A percentile compares a stretch with the other conserved stretches of the same genome.
Conservation (phyloP, 2,888 invertebrate species). For the Onthophagus sagittarius region DNA sequence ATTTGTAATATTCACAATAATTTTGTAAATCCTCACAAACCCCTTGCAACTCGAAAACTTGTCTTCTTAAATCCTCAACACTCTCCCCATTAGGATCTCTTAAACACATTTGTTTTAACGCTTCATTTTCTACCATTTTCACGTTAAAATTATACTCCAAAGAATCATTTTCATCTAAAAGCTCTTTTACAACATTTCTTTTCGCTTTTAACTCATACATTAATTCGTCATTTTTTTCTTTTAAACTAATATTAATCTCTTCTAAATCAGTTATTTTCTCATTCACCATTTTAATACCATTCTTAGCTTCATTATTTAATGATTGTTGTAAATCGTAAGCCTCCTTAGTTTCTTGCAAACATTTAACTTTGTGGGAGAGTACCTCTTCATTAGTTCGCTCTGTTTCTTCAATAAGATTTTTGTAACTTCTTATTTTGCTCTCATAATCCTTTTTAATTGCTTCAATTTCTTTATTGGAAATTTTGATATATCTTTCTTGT, state of each 20-base stretch:
- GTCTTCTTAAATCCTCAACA: conserved; percentile 31
- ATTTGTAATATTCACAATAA: conserved; percentile 36
- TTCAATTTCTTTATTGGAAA: neutral
- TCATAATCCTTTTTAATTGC: neutral
- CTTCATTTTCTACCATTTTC: conserved; percentile 17
- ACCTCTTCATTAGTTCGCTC: neutral
- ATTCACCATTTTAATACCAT: neutral
- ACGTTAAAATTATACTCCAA: conserved; percentile 25
- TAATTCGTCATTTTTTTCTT: neutral
- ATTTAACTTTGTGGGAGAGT: neutral
- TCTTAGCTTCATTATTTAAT: neutral
- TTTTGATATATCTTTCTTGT: conserved; percentile 29
- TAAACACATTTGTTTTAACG: conserved; percentile 5
- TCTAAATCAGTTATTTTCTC: neutral
- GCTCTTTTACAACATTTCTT: neutral
- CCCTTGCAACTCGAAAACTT: conserved; percentile 33
- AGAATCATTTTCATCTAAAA: neutral
- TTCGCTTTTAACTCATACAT: neutral
- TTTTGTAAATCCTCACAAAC: conserved; percentile 32
- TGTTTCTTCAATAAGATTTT: neutral
- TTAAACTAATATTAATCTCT: neutral
- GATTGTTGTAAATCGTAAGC: neutral
- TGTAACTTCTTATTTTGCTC: neutral
- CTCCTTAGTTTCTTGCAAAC: neutral
- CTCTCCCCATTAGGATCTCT: conserved; percentile 12